Evolutionary conservation across 2,797 vertebrate genomes (phyloP).

Genomic region (Acomys russatus): DNA sequence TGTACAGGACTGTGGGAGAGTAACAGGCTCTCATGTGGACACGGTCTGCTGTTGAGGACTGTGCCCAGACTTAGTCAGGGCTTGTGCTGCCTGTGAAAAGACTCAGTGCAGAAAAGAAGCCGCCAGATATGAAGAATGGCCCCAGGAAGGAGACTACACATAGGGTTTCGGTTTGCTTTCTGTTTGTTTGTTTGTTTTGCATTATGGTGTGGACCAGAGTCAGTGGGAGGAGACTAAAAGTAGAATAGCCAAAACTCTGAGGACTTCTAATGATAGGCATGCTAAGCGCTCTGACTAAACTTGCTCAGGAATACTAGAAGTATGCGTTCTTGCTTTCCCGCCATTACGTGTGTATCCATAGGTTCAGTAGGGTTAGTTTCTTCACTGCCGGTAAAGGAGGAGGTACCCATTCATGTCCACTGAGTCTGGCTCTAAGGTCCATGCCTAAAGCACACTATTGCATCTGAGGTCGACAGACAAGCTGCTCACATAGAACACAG

Average conservation of each 20-base stretch:
- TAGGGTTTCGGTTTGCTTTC: not conserved
- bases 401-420: not conserved
- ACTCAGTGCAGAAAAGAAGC: fast-evolving
- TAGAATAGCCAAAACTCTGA: not conserved
- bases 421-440: not conserved
- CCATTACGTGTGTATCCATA: not conserved
- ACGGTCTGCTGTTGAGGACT: not conserved
- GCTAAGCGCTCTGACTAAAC: too few relatives aligned
- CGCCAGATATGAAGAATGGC: not conserved
- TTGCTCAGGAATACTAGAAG: not conserved
- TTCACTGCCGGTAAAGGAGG: not conserved
- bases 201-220: not conserved
- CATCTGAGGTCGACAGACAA: not conserved
- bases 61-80: not conserved
- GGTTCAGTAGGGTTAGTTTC: not conserved
- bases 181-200: not conserved
- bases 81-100: too few relatives aligned
- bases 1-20: not conserved
- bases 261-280: not conserved
- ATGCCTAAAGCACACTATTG: not conserved
- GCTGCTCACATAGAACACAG: not conserved
- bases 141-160: not conserved
- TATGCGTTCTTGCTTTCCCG: too few relatives aligned
- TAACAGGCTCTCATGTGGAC: too few relatives aligned
- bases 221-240: not conserved